A percentile compares a stretch with the other conserved stretches of the same genome.
phyloP scores from a whole-genome alignment of 2,113 vertebrate genomes.

The Gobius niger region DNA sequence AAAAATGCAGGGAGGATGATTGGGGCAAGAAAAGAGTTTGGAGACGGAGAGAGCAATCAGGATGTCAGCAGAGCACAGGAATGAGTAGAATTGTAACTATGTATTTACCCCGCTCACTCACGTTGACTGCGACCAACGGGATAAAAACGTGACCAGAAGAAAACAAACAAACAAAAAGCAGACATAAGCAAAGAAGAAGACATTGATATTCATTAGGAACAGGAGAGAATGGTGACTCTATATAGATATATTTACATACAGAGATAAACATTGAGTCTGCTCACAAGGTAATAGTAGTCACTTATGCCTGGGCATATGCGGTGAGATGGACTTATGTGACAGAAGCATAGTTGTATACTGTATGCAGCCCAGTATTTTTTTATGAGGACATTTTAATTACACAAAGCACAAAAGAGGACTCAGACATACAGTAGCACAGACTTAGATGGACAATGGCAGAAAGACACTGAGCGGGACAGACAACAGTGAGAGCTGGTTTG shows the following conservation, averaged over 20 bases:
- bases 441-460: conserved; percentile 39
- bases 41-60: conserved; percentile 56
- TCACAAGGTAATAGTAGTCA: conserved; percentile 60
- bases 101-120: conserved; percentile 98
- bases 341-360: conserved; percentile 56
- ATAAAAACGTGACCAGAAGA: conserved; percentile 78
- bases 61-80: conserved; percentile 69
- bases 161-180: conserved; percentile 78
- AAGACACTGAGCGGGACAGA: conserved; percentile 28
- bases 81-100: conserved; percentile 81
- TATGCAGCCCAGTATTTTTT: conserved; percentile 56
- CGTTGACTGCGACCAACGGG: conserved; percentile 93
- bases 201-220: conserved; percentile 76
- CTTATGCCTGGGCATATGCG: conserved; percentile 77
- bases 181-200: conserved; percentile 88
- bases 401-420: conserved; percentile 57
- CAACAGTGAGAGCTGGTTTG: conserved; percentile 27
- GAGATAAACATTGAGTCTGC: conserved; percentile 30
- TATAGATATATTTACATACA: conserved; percentile 51
- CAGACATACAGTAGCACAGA: conserved; percentile 70
- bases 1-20: conserved; percentile 14
- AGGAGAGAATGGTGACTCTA: conserved; percentile 56
- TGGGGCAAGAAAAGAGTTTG: conserved; percentile 21
- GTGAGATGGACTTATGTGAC: conserved; percentile 65
- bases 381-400: conserved; percentile 1